phyloP scores from a whole-genome alignment of 2,888 invertebrate genomes.

The Netelia inedita region DNA sequence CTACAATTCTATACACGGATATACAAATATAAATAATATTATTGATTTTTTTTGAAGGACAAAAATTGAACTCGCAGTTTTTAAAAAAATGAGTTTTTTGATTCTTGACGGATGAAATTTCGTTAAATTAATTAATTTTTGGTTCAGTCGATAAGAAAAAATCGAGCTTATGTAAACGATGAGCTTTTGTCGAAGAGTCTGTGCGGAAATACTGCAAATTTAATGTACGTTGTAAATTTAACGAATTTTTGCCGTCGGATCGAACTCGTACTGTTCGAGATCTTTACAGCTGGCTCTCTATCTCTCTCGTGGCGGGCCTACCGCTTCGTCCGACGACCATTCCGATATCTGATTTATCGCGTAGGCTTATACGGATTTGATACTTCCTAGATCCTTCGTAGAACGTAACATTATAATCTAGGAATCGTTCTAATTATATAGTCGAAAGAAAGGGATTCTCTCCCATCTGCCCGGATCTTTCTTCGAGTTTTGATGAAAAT shows the following conservation, averaged over 20 bases:
- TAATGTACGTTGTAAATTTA: neutral
- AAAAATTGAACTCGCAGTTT: too few species aligned
- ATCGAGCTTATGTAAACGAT: neutral
- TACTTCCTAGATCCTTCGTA: constrained; percentile 1
- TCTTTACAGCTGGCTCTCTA: constrained; percentile 27
- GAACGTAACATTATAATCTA: constrained; percentile 33
- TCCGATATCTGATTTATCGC: constrained; percentile 30
- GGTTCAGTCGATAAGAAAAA: too few species aligned
- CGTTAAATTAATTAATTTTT: too few species aligned
- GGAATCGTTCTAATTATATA: constrained; percentile 56
- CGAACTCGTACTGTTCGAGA: neutral
- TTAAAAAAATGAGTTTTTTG: too few species aligned
- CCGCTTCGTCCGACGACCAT: constrained; percentile 18
- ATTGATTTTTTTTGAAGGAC: neutral
- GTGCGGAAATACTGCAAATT: neutral
- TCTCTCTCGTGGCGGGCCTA: constrained; percentile 18
- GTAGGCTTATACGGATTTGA: neutral
- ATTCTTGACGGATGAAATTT: too few species aligned
- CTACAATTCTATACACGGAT: neutral
- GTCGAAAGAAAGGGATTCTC: neutral
- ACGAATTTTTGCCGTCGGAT: constrained; percentile 13
- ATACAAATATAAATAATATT: neutral
- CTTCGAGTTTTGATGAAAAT: constrained; percentile 34
- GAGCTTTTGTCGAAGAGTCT: neutral
- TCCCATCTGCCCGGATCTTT: constrained; percentile 24